These are phyloP conservation scores for Schizothorax lantsangensis DNA, from an alignment of 2,797 vertebrate species.

Conservation along the genomic window DNA sequence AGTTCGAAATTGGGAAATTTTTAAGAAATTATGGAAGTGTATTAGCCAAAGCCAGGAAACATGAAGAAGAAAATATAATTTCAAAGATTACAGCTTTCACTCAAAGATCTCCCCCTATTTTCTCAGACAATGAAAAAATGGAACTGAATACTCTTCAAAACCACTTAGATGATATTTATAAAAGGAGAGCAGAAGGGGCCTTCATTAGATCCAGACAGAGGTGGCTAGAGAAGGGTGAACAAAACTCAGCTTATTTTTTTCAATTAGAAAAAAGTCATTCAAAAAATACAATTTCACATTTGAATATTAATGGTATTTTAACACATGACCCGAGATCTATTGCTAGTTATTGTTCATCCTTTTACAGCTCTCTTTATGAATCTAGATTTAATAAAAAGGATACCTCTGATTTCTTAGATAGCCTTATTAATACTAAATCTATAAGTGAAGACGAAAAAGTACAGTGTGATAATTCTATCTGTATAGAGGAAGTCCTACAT, in stretches of 20 bases:
- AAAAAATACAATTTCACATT: neutral
- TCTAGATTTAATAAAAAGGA: neutral
- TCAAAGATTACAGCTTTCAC: neutral
- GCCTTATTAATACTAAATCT: neutral
- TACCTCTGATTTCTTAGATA: neutral
- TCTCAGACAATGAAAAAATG: neutral
- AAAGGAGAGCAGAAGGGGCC: neutral
- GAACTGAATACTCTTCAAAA: neutral
- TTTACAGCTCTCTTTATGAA: constrained; percentile 9
- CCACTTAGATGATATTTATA: constrained; percentile 1
- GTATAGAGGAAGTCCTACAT: neutral
- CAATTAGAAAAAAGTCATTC: neutral
- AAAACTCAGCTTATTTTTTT: too few relatives aligned
- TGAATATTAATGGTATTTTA: neutral
- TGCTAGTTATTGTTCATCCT: neutral
- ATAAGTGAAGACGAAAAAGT: neutral
- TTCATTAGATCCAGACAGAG: constrained; percentile 1
- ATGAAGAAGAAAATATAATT: neutral
- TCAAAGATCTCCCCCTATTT: neutral
- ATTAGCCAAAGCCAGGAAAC: constrained; percentile 9
- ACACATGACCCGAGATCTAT: neutral
- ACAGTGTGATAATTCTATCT: neutral
- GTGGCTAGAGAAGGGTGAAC: too few relatives aligned
- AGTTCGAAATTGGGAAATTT: constrained; percentile 11
- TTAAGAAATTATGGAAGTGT: constrained; percentile 1